These are phyloP conservation scores for Pardalotus punctatus DNA, from an alignment of 2,113 vertebrate species.

Conservation along the genomic window DNA sequence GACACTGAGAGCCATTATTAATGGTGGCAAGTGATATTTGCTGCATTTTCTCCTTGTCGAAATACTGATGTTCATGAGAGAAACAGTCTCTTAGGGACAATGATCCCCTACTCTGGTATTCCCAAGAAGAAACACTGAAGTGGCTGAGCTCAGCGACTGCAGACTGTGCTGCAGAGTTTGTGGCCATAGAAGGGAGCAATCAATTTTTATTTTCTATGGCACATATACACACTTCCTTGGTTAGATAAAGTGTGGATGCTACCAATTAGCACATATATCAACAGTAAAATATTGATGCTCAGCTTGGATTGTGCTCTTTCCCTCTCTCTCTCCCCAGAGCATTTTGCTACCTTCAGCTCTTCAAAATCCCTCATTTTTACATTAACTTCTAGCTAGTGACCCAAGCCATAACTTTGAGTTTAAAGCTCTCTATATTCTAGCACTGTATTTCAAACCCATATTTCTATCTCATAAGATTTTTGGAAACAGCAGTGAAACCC, in stretches of 20 bases:
- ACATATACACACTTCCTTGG: neutral
- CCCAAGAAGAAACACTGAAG: neutral
- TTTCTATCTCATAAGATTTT: neutral
- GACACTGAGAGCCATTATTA: neutral
- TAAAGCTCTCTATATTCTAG: neutral
- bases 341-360: neutral
- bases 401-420: neutral
- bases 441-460: neutral
- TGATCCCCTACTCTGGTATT: neutral
- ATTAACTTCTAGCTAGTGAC: neutral
- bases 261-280: neutral
- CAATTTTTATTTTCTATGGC: neutral
- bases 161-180: accelerated
- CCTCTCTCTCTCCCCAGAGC: neutral
- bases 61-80: neutral
- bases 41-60: neutral
- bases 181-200: neutral
- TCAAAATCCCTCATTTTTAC: neutral
- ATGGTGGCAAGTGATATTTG: neutral
- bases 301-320: neutral
- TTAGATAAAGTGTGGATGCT: neutral
- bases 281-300: neutral
- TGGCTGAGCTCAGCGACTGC: neutral
- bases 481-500: neutral
- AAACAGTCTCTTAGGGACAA: neutral